These are phyloP conservation scores for Athetis lepigone DNA, from an alignment of 2,888 invertebrate species.

Conservation along the genomic window DNA sequence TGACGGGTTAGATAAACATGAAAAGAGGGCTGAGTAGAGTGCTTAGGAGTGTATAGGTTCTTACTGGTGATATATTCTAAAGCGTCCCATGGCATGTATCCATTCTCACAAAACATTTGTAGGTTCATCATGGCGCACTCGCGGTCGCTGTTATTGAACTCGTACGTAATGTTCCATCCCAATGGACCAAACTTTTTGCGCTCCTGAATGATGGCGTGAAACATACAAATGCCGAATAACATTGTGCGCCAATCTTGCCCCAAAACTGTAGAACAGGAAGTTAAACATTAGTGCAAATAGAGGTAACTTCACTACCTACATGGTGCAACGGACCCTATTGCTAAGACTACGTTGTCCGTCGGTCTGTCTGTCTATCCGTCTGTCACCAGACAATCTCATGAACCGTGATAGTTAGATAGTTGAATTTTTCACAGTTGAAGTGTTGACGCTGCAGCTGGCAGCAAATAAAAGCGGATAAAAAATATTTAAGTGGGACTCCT, in stretches of 20 bases:
- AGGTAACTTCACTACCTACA: too few relatives aligned
- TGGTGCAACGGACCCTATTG: too few relatives aligned
- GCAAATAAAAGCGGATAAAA: too few relatives aligned
- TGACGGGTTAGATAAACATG: not conserved
- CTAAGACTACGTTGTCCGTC: too few relatives aligned
- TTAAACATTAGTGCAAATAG: too few relatives aligned
- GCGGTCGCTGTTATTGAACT: conserved; percentile 97
- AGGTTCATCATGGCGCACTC: conserved; percentile 96
- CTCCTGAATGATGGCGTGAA: conserved; percentile 98
- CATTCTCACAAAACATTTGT: conserved; percentile 94
- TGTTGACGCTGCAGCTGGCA: too few relatives aligned
- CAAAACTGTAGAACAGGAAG: conserved; percentile 84
- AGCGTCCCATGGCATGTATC: conserved; percentile 96
- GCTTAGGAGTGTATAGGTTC: conserved; percentile 25
- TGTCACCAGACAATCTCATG: too few relatives aligned
- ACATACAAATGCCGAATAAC: conserved; percentile 96
- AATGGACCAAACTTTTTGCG: conserved; percentile 97
- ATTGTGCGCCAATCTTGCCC: conserved; percentile 93
- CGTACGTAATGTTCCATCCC: conserved; percentile 98
- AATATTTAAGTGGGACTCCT: too few relatives aligned
- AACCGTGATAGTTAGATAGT: too few relatives aligned
- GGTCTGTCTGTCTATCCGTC: too few relatives aligned
- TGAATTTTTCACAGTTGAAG: too few relatives aligned
- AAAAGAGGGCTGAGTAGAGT: not conserved
- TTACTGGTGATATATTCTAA: conserved; percentile 96